Conservation (phyloP, 2,888 invertebrate genomes). For the Anagyrus pseudococci region DNA sequence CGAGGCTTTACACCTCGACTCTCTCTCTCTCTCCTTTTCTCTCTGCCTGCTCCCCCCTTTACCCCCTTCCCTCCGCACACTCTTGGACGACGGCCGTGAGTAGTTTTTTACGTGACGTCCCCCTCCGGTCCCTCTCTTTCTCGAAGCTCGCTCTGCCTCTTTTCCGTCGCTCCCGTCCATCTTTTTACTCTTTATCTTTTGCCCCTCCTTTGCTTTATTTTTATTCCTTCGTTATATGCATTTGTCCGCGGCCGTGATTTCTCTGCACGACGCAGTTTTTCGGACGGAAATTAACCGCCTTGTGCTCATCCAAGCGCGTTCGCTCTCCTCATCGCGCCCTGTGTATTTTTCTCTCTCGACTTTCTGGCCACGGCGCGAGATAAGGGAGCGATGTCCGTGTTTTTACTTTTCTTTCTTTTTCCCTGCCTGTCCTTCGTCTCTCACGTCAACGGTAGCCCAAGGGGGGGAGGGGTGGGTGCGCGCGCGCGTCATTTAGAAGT, state of each 20-base stretch:
- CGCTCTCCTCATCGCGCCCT: background rate
- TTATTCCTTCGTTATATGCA: too few relatives aligned
- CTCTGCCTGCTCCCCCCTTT: too few relatives aligned
- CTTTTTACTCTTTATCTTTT: background rate
- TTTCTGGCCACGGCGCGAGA: background rate
- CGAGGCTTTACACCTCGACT: constrained; percentile 35
- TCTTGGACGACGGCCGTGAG: constrained; percentile 17
- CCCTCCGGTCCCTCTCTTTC: background rate
- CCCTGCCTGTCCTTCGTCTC: too few relatives aligned
- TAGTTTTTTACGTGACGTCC: constrained; percentile 18
- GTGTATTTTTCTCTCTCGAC: constrained; percentile 1
- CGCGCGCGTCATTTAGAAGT: constrained; percentile 23
- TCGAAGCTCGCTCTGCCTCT: background rate
- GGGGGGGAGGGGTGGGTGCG: too few relatives aligned
- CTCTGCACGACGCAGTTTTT: constrained; percentile 12
- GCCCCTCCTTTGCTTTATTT: constrained; percentile 13
- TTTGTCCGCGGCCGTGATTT: too few relatives aligned
- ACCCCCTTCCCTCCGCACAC: too few relatives aligned
- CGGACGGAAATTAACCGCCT: constrained; percentile 25
- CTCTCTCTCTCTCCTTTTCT: constrained; percentile 3
- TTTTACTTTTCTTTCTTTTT: background rate
- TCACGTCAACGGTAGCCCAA: too few relatives aligned
- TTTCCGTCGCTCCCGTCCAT: background rate
- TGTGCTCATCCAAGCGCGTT: constrained; percentile 7
- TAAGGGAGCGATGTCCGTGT: constrained; percentile 2